These are phyloP conservation scores for Platerodrilus igneus DNA, from an alignment of 2,888 invertebrate genomes.

Conservation along the genomic window DNA sequence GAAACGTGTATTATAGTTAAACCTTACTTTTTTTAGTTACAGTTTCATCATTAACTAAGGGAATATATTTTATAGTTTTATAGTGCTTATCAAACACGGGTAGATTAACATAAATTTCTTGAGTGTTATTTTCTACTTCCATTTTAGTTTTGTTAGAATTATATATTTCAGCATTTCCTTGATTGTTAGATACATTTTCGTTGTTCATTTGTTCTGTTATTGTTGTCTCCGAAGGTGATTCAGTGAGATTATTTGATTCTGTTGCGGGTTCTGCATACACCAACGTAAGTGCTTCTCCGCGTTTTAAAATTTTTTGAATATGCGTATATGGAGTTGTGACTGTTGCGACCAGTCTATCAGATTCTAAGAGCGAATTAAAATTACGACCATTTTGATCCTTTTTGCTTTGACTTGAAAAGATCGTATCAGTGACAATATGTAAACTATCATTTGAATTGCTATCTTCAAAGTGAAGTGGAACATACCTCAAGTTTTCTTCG, in stretches of 20 bases:
- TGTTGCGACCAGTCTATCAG: slow-evolving; percentile 14
- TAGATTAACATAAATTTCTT: slow-evolving; percentile 36
- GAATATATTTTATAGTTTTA: slow-evolving; percentile 43
- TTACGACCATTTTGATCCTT: too few species aligned
- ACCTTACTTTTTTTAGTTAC: slow-evolving; percentile 7
- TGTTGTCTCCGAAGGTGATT: too few species aligned
- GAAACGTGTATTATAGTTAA: too few species aligned
- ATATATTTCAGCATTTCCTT: too few species aligned
- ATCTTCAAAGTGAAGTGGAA: slow-evolving; percentile 43
- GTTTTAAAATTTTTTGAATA: slow-evolving; percentile 43
- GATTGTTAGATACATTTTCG: too few species aligned
- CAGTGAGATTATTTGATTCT: not conserved
- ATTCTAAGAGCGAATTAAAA: not conserved
- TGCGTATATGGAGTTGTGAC: slow-evolving; percentile 39
- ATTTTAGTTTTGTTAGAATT: too few species aligned
- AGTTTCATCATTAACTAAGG: slow-evolving; percentile 30
- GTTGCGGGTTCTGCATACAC: slow-evolving; percentile 15
- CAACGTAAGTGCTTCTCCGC: slow-evolving; percentile 23
- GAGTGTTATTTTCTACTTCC: slow-evolving; percentile 14
- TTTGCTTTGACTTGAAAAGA: too few species aligned
- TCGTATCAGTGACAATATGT: not conserved
- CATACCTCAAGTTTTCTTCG: slow-evolving; percentile 36
- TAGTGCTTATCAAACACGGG: slow-evolving; percentile 42
- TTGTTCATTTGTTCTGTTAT: too few species aligned
- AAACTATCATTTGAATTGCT: slow-evolving; percentile 10